phyloP scores from a whole-genome alignment of 2,888 invertebrate genomes.

The Cerceris rybyensis region DNA sequence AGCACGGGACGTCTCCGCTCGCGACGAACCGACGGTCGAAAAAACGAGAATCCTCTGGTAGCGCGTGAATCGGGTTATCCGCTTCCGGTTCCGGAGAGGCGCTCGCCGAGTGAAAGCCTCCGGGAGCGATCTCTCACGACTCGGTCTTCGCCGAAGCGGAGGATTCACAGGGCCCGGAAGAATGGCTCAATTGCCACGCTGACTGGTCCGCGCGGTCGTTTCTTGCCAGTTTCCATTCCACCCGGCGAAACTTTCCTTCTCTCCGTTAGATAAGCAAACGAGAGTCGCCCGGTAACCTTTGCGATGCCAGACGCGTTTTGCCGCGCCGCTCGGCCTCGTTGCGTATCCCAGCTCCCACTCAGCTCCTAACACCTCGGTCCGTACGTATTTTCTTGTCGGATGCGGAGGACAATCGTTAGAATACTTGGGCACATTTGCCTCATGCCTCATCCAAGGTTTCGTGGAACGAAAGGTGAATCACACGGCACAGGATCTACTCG shows the following conservation, averaged over 20 bases:
- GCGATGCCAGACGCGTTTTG: background rate
- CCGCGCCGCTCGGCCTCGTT: background rate
- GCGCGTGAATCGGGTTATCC: slow-evolving; percentile 41
- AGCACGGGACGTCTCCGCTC: too few relatives aligned
- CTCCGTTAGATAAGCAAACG: background rate
- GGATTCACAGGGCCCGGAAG: slow-evolving; percentile 22
- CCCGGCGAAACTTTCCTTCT: slow-evolving; percentile 5
- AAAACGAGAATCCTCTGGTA: slow-evolving; percentile 14
- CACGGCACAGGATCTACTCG: background rate
- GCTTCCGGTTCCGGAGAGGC: slow-evolving; percentile 52
- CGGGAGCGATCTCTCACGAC: slow-evolving; percentile 42
- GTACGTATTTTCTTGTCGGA: too few relatives aligned
- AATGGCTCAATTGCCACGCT: background rate
- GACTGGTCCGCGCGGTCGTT: slow-evolving; percentile 3
- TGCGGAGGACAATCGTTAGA: too few relatives aligned
- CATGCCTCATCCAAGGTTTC: too few relatives aligned
- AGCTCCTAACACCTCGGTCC: too few relatives aligned
- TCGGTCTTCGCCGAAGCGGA: background rate
- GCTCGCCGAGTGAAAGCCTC: slow-evolving; percentile 43
- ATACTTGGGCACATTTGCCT: too few relatives aligned
- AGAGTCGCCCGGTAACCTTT: slow-evolving; percentile 26
- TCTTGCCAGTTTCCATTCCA: background rate
- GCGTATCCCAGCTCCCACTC: too few relatives aligned
- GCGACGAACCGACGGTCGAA: background rate
- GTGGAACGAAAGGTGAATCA: background rate